Evolutionary conservation across 2,113 vertebrate genomes (phyloP).

Genomic region (Fulica atra): DNA sequence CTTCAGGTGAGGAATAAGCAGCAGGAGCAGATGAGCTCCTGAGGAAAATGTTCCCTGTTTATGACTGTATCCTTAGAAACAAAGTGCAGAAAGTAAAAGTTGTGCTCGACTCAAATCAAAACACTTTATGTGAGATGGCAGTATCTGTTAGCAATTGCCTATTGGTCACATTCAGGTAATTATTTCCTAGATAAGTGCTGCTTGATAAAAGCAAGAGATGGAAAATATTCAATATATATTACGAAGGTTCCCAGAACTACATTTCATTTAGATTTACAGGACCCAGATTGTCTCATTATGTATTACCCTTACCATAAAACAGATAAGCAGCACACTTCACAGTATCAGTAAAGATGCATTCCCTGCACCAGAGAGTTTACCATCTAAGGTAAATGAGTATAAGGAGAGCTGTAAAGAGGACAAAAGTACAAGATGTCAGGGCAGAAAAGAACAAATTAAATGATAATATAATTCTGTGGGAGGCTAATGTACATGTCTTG

Average conservation of each 20-base stretch:
- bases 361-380: not conserved
- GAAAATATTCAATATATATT: constrained; percentile 40
- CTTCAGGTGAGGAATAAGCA: constrained; percentile 70
- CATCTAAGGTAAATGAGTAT: not conserved
- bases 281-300: not conserved
- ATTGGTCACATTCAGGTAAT: constrained; percentile 4
- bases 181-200: constrained; percentile 36
- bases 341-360: not conserved
- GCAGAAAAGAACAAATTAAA: not conserved
- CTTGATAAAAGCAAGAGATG: not conserved
- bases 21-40: constrained; percentile 57
- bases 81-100: not conserved
- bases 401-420: not conserved
- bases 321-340: not conserved
- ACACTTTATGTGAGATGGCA: not conserved
- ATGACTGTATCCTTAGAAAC: constrained; percentile 43
- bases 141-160: not conserved
- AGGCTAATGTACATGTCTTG: not conserved
- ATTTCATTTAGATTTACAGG: constrained; percentile 21
- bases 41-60: constrained; percentile 13
- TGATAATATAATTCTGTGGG: not conserved
- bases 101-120: not conserved
- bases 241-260: not conserved
- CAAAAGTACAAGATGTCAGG: not conserved
- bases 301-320: not conserved